phyloP scores from a whole-genome alignment of 1,140 invertebrate species.

The Pristionchus pacificus region DNA sequence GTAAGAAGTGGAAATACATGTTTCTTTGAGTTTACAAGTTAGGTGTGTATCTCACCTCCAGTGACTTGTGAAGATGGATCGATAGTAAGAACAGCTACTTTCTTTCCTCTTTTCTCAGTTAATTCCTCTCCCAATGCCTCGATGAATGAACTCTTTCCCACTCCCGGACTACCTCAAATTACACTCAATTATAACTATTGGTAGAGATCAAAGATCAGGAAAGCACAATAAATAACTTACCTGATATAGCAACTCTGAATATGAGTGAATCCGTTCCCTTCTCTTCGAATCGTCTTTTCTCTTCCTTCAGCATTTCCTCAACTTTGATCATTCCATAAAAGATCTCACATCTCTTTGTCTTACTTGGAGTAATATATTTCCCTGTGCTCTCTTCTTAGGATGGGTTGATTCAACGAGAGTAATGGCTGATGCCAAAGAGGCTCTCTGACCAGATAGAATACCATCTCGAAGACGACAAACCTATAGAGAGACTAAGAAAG shows the following conservation, averaged over 20 bases:
- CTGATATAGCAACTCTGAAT: slow-evolving; percentile 61
- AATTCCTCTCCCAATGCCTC: slow-evolving; percentile 65
- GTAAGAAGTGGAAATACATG: no score
- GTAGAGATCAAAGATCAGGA: slow-evolving; percentile 26
- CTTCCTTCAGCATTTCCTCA: slow-evolving; percentile 57
- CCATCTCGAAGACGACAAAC: slow-evolving; percentile 39
- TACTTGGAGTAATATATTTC: slow-evolving; percentile 59
- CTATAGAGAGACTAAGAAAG: not conserved
- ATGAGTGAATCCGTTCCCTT: slow-evolving; percentile 49
- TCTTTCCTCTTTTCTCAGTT: slow-evolving; percentile 60
- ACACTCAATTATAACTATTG: no score
- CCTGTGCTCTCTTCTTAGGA: slow-evolving; percentile 59
- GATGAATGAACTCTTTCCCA: slow-evolving; percentile 69
- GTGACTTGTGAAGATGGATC: slow-evolving; percentile 66
- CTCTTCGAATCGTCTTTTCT: slow-evolving; percentile 48
- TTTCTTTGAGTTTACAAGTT: no score
- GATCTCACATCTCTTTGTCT: not conserved
- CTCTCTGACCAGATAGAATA: slow-evolving; percentile 56
- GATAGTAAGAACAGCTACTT: slow-evolving; percentile 66
- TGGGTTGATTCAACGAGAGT: slow-evolving; percentile 65
- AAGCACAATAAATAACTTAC: slow-evolving; percentile 7
- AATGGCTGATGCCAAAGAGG: slow-evolving; percentile 62
- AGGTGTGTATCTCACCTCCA: no score
- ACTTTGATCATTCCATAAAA: slow-evolving; percentile 2
- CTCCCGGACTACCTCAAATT: slow-evolving; percentile 67